These are phyloP conservation scores for human DNA, from an alignment of 2,113 vertebrate genomes.

Conservation along the genomic window DNA sequence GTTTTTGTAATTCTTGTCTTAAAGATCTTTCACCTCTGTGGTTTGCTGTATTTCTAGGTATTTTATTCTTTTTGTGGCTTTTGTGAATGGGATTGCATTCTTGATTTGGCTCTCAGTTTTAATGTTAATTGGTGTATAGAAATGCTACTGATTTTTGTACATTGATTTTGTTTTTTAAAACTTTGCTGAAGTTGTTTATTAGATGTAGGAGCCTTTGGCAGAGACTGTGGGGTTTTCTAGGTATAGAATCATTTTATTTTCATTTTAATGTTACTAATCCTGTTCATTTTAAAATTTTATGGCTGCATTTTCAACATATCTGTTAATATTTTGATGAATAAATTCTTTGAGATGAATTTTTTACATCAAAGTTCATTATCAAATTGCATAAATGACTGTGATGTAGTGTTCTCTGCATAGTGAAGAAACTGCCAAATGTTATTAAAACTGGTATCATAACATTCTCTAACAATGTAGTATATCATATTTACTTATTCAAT, in stretches of 20 bases:
- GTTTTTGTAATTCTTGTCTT: too few species aligned
- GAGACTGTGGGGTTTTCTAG: too few species aligned
- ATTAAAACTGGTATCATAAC: neutral
- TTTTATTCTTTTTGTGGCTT: too few species aligned
- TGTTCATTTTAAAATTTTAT: neutral
- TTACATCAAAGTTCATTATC: slow-evolving; percentile 36
- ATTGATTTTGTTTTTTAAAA: too few species aligned
- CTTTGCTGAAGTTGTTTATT: too few species aligned
- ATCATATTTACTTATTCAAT: neutral
- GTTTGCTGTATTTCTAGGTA: too few species aligned
- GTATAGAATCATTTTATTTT: neutral
- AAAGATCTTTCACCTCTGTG: too few species aligned
- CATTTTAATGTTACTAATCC: neutral
- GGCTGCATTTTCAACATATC: neutral
- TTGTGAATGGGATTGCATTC: too few species aligned
- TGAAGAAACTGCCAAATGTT: slow-evolving; percentile 13
- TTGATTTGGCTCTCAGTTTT: too few species aligned
- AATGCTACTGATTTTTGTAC: too few species aligned
- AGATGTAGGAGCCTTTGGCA: too few species aligned
- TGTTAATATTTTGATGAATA: slow-evolving; percentile 53
- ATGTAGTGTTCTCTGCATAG: neutral
- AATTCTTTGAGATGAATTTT: slow-evolving; percentile 24
- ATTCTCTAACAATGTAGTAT: neutral
- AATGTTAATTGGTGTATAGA: too few species aligned
- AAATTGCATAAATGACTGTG: slow-evolving; percentile 40